Conservation (phyloP, 2,888 invertebrate species). For the Hirtodrosophila trivittata region DNA sequence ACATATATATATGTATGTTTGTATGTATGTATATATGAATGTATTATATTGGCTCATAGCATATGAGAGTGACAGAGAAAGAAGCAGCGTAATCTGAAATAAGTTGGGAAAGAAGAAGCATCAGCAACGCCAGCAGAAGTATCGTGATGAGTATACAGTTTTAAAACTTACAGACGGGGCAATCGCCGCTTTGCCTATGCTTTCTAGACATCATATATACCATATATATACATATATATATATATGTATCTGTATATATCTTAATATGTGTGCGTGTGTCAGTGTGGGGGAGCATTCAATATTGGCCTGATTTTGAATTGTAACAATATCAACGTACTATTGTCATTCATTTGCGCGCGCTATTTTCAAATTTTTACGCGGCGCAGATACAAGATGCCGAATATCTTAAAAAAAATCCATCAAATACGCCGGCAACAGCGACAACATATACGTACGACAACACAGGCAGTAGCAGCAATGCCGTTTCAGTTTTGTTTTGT, state of each 20-base stretch:
- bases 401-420: constrained; percentile 59
- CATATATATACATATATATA: constrained; percentile 7
- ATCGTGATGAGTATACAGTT: constrained; percentile 78
- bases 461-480: constrained; percentile 49
- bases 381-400: constrained; percentile 27
- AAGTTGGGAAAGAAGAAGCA: constrained; percentile 75
- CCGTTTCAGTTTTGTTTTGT: constrained; percentile 79
- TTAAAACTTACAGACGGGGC: constrained; percentile 69
- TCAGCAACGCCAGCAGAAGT: constrained; percentile 73
- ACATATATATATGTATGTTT: constrained; percentile 29
- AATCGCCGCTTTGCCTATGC: constrained; percentile 52
- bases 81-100: constrained; percentile 72
- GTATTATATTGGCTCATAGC: constrained; percentile 57
- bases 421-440: constrained; percentile 69
- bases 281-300: constrained; percentile 37
- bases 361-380: constrained; percentile 61
- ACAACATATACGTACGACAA: constrained; percentile 27
- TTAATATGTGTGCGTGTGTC: constrained; percentile 14
- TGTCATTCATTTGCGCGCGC: constrained; percentile 55
- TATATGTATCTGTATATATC: constrained; percentile 22
- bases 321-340: constrained; percentile 31
- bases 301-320: constrained; percentile 46
- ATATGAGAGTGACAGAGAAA: constrained; percentile 67
- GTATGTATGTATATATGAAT: constrained; percentile 33
- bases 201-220: constrained; percentile 29